Percentiles rank a stretch among this genome's conserved stretches.
Evolutionary conservation across 2,113 vertebrate species (phyloP).

Genomic region (Narcine bancroftii): DNA sequence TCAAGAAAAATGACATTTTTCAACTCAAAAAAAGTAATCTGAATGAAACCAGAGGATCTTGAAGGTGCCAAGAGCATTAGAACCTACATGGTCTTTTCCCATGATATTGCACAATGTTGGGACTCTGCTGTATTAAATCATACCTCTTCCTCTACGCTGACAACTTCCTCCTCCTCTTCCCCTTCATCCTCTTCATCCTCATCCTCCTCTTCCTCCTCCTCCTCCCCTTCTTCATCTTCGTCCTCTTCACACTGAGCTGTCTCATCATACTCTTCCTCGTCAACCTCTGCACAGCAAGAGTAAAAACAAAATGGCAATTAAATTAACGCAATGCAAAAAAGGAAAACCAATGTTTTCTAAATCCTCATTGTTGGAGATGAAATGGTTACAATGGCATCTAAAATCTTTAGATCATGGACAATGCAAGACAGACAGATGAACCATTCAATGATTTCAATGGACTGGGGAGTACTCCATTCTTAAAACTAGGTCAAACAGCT

Average conservation of each 20-base stretch:
- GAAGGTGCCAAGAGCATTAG: background rate
- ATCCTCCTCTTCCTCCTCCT: constrained; percentile 72
- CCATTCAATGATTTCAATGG: background rate
- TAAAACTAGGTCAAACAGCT: background rate
- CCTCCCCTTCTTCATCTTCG: constrained; percentile 80
- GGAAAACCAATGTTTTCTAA: background rate
- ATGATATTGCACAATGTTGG: background rate
- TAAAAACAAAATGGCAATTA: background rate
- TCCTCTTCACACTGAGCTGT: constrained; percentile 76
- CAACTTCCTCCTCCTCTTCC: constrained; percentile 43
- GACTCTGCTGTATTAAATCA: background rate
- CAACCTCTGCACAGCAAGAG: constrained; percentile 53
- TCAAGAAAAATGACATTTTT: too few relatives aligned
- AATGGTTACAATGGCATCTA: background rate
- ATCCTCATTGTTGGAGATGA: background rate
- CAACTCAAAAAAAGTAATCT: too few relatives aligned
- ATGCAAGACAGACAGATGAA: background rate
- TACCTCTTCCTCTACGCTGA: constrained; percentile 26
- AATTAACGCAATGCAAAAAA: constrained; percentile 12
- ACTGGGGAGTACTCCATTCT: background rate
- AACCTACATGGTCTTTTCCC: background rate
- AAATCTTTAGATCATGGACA: background rate
- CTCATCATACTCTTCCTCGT: constrained; percentile 79
- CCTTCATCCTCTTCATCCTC: constrained; percentile 54
- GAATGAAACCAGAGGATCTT: too few relatives aligned